Conservation (phyloP, 1,140 invertebrate species). For the Bombus fervidus region DNA sequence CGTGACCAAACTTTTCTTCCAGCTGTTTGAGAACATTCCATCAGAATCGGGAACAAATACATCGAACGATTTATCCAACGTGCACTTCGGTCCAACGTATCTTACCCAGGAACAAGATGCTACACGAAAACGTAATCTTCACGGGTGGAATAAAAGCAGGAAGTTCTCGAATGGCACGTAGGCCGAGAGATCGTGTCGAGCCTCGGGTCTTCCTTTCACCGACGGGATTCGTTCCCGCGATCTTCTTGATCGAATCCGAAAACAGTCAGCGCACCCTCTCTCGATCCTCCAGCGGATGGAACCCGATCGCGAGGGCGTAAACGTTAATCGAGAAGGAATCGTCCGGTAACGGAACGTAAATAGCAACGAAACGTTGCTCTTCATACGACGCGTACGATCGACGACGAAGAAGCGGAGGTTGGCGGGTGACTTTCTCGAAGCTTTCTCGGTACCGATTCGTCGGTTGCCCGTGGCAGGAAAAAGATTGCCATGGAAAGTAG, state of each 20-base stretch:
- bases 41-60: background rate
- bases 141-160: constrained; percentile 40
- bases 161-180: constrained; percentile 16
- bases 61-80: background rate
- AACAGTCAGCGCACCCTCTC: background rate
- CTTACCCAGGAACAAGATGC: constrained; percentile 20
- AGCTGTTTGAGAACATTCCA: constrained; percentile 5
- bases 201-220: constrained; percentile 38
- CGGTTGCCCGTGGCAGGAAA: constrained; percentile 15
- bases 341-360: background rate
- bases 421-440: constrained; percentile 38
- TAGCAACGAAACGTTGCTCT: background rate
- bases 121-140: constrained; percentile 47
- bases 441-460: constrained; percentile 36
- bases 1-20: background rate
- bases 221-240: background rate
- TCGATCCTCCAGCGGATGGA: background rate
- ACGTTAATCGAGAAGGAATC: background rate
- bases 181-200: constrained; percentile 20
- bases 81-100: background rate
- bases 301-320: background rate
- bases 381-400: background rate
- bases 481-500: constrained; percentile 39
- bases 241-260: background rate
- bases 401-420: background rate